Evolutionary conservation across 2,113 vertebrate species (phyloP).

Genomic region (Leptobrachium ailaonicum): DNA sequence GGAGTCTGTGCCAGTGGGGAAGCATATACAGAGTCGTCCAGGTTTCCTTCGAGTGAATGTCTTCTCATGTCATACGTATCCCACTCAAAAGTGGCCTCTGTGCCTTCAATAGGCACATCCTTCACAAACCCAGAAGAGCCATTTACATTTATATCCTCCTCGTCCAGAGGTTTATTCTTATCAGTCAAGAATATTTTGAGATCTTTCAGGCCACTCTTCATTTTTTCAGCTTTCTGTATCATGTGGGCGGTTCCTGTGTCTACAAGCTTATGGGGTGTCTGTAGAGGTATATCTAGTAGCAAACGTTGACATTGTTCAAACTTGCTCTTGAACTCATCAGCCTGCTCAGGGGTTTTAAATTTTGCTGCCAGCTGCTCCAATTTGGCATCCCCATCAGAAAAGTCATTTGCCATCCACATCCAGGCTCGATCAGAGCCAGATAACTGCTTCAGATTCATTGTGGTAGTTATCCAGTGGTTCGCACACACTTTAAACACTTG

Average conservation of each 20-base stretch:
- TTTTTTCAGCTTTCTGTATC: conserved; percentile 96
- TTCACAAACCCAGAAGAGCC: conserved; percentile 63
- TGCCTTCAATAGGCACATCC: conserved; percentile 75
- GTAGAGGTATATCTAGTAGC: conserved; percentile 90
- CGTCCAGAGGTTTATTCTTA: conserved; percentile 77
- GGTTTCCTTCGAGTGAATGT: conserved; percentile 80
- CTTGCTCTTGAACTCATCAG: conserved; percentile 90
- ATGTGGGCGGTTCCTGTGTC: conserved; percentile 90
- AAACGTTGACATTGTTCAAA: conserved; percentile 93
- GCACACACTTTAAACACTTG: conserved; percentile 97
- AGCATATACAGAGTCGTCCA: conserved; percentile 79
- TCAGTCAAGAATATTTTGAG: conserved; percentile 90
- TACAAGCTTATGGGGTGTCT: conserved; percentile 95
- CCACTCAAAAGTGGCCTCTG: conserved; percentile 86
- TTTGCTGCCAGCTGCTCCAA: conserved; percentile 90
- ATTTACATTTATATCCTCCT: conserved; percentile 63
- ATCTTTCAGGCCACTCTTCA: conserved; percentile 96
- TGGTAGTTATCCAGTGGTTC: conserved; percentile 97
- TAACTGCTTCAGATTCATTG: conserved; percentile 92
- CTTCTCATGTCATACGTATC: conserved; percentile 88
- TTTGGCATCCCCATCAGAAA: conserved; percentile 90
- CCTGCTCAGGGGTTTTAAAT: conserved; percentile 91
- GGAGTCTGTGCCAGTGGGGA: conserved; percentile 82
- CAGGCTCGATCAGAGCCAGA: conserved; percentile 92
- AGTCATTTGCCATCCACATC: conserved; percentile 95